These are phyloP conservation scores for Mantis religiosa DNA, from an alignment of 2,888 invertebrate genomes.

Conservation along the genomic window DNA sequence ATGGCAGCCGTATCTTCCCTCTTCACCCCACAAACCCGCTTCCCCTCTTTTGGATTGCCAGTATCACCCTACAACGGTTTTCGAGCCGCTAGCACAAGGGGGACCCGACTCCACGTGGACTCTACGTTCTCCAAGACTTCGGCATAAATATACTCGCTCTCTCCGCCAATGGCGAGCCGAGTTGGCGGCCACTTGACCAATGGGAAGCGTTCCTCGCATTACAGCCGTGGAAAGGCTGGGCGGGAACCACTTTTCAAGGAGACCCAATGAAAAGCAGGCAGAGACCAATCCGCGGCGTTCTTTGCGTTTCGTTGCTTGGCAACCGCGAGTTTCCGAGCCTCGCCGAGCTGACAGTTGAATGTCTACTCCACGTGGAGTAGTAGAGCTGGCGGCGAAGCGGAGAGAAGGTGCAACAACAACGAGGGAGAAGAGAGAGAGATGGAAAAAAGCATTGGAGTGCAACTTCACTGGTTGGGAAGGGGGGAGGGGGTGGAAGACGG, in stretches of 20 bases:
- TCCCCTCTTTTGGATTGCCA: conserved; percentile 28
- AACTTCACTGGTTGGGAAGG: conserved; percentile 30
- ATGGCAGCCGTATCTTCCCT: conserved; percentile 36
- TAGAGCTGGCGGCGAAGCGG: conserved; percentile 3
- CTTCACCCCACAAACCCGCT: conserved; percentile 5
- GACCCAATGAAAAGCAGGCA: conserved; percentile 31
- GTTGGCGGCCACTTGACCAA: conserved; percentile 32
- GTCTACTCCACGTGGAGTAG: conserved; percentile 34
- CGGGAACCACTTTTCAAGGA: conserved; percentile 29
- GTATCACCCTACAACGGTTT: conserved; percentile 31
- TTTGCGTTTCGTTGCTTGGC: conserved; percentile 33
- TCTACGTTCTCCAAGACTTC: conserved; percentile 7
- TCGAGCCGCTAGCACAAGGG: conserved; percentile 12
- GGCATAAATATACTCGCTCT: conserved; percentile 20
- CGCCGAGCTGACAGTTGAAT: conserved; percentile 14
- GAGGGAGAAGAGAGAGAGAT: background rate
- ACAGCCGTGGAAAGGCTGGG: conserved; percentile 21
- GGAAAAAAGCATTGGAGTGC: conserved; percentile 29
- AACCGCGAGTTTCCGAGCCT: conserved; percentile 23
- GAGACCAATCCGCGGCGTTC: conserved; percentile 31
- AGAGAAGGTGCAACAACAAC: conserved; percentile 3
- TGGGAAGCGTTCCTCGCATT: conserved; percentile 18
- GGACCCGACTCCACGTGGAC: conserved; percentile 34
- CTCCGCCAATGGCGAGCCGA: conserved; percentile 19
- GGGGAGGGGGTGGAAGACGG: background rate